Percentiles rank a stretch among this genome's conserved stretches.
Conservation (phyloP, 2,113 vertebrate genomes). For the Numida meleagris region DNA sequence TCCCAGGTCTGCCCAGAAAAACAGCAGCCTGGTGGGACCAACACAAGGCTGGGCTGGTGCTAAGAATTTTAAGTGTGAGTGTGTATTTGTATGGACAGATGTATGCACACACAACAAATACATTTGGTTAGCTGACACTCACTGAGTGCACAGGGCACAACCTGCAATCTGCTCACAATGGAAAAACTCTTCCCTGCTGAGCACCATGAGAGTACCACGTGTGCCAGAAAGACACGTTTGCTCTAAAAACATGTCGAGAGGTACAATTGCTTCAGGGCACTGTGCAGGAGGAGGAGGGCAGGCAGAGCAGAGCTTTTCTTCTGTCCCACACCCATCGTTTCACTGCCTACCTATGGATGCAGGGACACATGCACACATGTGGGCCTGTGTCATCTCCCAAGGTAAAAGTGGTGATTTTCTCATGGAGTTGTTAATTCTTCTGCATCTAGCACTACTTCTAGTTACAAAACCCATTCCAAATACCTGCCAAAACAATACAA, state of each 20-base stretch:
- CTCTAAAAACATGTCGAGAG: neutral
- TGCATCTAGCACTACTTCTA: neutral
- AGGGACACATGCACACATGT: fast-evolving
- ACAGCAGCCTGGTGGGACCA: neutral
- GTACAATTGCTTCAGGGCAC: neutral
- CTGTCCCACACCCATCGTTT: neutral
- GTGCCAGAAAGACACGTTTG: neutral
- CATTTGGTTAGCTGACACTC: neutral
- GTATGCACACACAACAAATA: neutral
- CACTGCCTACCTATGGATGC: neutral
- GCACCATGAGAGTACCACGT: neutral
- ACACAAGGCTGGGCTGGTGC: fast-evolving
- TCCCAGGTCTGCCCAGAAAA: neutral
- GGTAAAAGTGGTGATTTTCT: neutral
- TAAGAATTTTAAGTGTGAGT: neutral
- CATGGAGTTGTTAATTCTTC: neutral
- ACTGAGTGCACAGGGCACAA: neutral
- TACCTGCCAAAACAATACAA: constrained; percentile 59
- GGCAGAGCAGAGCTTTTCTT: neutral
- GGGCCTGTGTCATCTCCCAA: neutral
- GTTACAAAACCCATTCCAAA: neutral
- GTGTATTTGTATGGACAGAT: neutral
- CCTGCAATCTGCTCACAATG: neutral
- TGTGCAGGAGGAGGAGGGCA: neutral
- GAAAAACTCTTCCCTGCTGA: neutral